Evolutionary conservation across 1,140 invertebrate species (phyloP).

Genomic region (Matsumurasca onukii): DNA sequence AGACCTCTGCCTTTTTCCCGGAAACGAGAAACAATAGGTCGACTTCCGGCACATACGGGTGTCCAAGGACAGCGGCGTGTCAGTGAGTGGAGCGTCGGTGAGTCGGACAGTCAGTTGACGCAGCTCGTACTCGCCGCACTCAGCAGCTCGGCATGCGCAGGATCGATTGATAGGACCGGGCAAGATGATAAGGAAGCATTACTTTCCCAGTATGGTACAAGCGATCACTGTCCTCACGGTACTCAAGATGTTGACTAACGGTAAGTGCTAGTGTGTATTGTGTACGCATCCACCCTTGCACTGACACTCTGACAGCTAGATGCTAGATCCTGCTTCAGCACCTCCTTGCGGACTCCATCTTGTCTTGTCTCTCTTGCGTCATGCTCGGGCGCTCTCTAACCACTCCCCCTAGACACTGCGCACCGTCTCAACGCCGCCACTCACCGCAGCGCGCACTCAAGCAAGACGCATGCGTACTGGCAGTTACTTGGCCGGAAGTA

Average conservation of each 20-base stretch:
- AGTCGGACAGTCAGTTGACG: slow-evolving; percentile 22
- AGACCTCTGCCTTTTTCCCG: slow-evolving; percentile 35
- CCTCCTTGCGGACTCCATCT: no score
- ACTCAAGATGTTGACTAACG: slow-evolving; percentile 77
- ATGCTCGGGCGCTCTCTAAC: no score
- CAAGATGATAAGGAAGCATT: slow-evolving; percentile 61
- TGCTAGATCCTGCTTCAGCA: no score
- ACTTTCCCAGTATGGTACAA: slow-evolving; percentile 72
- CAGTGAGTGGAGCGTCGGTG: neutral
- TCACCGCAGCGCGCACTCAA: no score
- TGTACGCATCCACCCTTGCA: no score
- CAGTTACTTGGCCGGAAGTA: no score
- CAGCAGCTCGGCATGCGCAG: neutral
- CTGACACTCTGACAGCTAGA: no score
- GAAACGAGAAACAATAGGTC: slow-evolving; percentile 35
- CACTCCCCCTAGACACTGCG: no score
- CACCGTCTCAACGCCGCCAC: no score
- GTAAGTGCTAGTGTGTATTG: slow-evolving; percentile 62
- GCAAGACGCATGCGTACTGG: no score
- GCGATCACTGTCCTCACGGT: slow-evolving; percentile 80
- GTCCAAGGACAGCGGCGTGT: slow-evolving; percentile 32
- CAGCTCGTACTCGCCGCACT: neutral
- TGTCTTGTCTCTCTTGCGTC: no score
- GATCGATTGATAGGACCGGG: slow-evolving; percentile 20
- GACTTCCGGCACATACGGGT: slow-evolving; percentile 32